These are phyloP conservation scores for Sclerurus mexicanus DNA, from an alignment of 2,113 vertebrate genomes.

Conservation along the genomic window DNA sequence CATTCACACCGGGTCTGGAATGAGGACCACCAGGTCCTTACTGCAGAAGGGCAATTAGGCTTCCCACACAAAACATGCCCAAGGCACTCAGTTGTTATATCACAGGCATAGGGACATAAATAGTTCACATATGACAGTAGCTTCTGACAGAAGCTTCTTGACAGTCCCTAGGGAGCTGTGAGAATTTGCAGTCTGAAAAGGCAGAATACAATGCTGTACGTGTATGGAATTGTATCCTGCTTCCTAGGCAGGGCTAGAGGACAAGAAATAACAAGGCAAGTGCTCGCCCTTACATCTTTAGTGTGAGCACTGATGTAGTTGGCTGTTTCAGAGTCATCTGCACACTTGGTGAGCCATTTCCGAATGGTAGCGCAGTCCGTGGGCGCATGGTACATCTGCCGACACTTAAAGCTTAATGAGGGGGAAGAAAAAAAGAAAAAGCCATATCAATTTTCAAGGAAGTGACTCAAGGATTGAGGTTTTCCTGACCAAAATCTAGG, in stretches of 20 bases:
- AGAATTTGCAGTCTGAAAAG: not conserved
- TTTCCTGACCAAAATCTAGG: not conserved
- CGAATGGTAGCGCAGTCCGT: slow-evolving; percentile 98
- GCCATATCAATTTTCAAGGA: not conserved
- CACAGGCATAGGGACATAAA: not conserved
- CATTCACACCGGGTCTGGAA: not conserved
- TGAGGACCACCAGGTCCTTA: not conserved
- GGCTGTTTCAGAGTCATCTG: slow-evolving; percentile 98
- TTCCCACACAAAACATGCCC: not conserved
- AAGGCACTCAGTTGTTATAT: not conserved
- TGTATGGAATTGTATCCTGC: not conserved
- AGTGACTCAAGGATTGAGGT: not conserved
- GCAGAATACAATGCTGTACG: not conserved
- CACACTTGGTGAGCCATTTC: slow-evolving; percentile 98
- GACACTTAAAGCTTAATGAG: slow-evolving; percentile 91
- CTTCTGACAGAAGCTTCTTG: not conserved
- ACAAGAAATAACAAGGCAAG: not conserved
- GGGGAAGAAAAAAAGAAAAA: not conserved
- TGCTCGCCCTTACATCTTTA: slow-evolving; percentile 91
- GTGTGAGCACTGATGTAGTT: slow-evolving; percentile 99
- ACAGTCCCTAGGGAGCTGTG: not conserved
- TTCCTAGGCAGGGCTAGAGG: not conserved
- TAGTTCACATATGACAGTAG: not conserved
- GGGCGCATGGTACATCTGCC: slow-evolving; percentile 99
- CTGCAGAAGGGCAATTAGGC: not conserved